Evolutionary conservation across 2,797 vertebrate species (phyloP).

Genomic region (Prionace glauca): DNA sequence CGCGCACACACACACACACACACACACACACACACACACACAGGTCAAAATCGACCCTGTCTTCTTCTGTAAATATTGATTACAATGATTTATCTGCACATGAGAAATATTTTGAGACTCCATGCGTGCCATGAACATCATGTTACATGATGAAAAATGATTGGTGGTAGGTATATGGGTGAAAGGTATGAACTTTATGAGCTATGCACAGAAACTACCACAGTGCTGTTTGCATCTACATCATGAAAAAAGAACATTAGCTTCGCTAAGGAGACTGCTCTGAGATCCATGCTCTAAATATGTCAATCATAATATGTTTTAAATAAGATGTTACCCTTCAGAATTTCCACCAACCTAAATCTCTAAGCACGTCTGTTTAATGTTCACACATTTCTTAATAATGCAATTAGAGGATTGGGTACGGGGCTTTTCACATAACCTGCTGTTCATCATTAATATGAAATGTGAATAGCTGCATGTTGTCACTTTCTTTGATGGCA

Average conservation of each 20-base stretch:
- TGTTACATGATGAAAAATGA: background rate
- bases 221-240: background rate
- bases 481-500: background rate
- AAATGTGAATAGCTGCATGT: background rate
- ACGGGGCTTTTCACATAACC: background rate
- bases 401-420: background rate
- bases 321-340: background rate
- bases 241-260: slow-evolving; percentile 2
- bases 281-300: background rate
- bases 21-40: background rate
- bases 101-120: background rate
- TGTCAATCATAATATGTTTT: background rate
- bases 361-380: background rate
- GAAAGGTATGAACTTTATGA: background rate
- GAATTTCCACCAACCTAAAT: background rate
- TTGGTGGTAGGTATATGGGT: background rate
- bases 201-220: background rate
- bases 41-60: background rate
- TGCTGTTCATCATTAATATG: background rate
- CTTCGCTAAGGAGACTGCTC: background rate
- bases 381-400: background rate
- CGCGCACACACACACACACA: too few species aligned
- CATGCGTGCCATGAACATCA: background rate
- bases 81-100: background rate
- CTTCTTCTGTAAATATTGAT: background rate